Base-by-base conservation (phyloP, 2,888 invertebrate genomes). In the Eristalinus sepulchralis region DNA sequence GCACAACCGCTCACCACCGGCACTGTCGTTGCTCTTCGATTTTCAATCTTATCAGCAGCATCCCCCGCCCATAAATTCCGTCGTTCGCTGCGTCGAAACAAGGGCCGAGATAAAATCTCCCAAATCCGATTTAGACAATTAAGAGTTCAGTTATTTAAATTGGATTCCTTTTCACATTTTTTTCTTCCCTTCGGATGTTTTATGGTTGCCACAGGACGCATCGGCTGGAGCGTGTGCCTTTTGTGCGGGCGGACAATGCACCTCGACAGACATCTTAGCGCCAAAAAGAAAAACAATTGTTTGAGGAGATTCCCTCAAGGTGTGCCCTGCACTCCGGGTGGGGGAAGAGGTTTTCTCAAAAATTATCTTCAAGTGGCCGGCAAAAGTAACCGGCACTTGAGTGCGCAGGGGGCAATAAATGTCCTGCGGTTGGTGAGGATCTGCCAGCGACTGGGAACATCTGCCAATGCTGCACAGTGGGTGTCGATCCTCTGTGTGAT, bases 101-200 rank as follows among this genome's bases (percentile, higher is more conserved):
- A 85, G 77, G 57, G 75, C 20, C 73, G 17, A 83, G 86, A 86
- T 86, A 83, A 47, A 79, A 86, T 86, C 86, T 83, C 75, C 67
- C 47, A 83, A 86, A 86, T 83, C 86, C 86, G 86, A 86, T 86
- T 82, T 82, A 86, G 83, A 82, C 83, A 86, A 86, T 86, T 83
- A 86, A 83, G 83, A 86, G 83, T 83, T 85, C 78, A 86, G 78
- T 86, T 86, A 86, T 86, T 86, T 86, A 86, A 86, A 86, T 86
- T 82, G 86, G 83, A 86, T 85, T 82, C 68, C 62, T n/a, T 34
- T 24, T 79, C 39, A 20, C n/a, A 55, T 33, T 22, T 67, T 53
- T 27, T 22, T 55, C 22, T 36, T 27, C 2, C 17, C 20, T 63
- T 63, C 10, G 27, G 17, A 34, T 64, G 53, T 59, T 68, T 73